Percentiles rank a stretch among this genome's conserved stretches.
phyloP scores from a whole-genome alignment of 2,888 invertebrate genomes.

The Nematopogon swammerdamellus region DNA sequence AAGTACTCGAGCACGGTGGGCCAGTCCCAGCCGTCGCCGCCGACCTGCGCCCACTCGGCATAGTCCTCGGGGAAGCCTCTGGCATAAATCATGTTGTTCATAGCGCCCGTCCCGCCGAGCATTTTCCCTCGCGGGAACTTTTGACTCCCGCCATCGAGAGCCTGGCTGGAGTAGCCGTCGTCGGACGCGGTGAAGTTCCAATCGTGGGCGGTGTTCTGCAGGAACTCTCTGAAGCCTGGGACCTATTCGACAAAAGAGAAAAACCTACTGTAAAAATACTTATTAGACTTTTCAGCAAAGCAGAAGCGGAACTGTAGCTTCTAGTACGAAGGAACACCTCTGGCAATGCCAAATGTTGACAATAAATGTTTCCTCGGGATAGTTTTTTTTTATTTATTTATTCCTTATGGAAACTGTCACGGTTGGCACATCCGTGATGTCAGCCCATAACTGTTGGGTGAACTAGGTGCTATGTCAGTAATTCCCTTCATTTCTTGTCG shows the following conservation, averaged over 20 bases:
- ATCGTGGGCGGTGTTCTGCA: conserved; percentile 26
- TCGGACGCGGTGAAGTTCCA: conserved; percentile 37
- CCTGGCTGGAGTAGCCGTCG: conserved; percentile 27
- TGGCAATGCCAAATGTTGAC: too few relatives aligned
- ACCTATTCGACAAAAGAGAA: conserved; percentile 20
- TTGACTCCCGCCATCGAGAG: conserved; percentile 23
- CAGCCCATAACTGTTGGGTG: too few relatives aligned
- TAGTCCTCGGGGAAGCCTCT: conserved; percentile 36
- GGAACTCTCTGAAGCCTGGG: conserved; percentile 22
- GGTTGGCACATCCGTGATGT: too few relatives aligned
- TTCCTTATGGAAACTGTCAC: too few relatives aligned
- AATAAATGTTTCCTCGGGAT: too few relatives aligned
- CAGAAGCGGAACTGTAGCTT: too few relatives aligned
- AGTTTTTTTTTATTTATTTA: too few relatives aligned
- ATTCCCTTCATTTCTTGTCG: too few relatives aligned
- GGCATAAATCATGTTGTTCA: conserved; percentile 40
- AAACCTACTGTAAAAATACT: too few relatives aligned
- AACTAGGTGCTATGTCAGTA: too few relatives aligned
- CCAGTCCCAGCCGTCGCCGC: conserved; percentile 31
- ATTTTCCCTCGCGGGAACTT: conserved; percentile 33
- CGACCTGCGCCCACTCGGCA: conserved; percentile 28
- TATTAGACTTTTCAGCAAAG: too few relatives aligned
- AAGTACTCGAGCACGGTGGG: conserved; percentile 29
- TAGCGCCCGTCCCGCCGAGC: conserved; percentile 36
- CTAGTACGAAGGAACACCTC: too few relatives aligned